Evolutionary conservation across 2,113 vertebrate genomes (phyloP), one percentile per base, ranked within the genome.

Genomic region (Struthidea cinerea): DNA sequence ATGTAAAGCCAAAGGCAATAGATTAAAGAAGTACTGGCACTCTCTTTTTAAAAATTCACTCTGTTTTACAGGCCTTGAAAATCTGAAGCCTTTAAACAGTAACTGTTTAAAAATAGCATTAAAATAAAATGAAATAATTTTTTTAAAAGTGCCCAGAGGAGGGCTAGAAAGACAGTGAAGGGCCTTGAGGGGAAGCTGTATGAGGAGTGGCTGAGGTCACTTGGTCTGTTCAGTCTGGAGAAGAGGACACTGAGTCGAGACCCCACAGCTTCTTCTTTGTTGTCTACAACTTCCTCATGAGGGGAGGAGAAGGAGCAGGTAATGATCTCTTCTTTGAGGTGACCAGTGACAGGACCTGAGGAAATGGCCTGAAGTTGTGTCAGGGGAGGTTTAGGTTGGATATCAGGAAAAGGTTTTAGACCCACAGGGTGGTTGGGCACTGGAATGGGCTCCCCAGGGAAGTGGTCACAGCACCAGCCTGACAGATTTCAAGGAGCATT

Each of bases 341-440:
- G 14, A 37, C 3, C 57, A 41, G 14, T 35, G 76, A 37, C 37
- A 73, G 22, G 7, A 19, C 4, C 1, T 0, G 0, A 50, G 17
- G 6, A 12, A 57, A 44, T 23, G 27, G 23, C 12, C 37, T 52
- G 18, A 52, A 23, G 20, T 0, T 68, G 20, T 5, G 13, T 26
- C 28, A 35, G 21, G 20, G 7, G 11, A 55, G 9, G 30, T 27
- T 61, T 32, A 53, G 17, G 9, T 0, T 60, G n/a, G 17, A 6
- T 41, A 30, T 41, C 1, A 53, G 53, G 7, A 15, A 47, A 26
- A 83, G 28, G 9, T 26, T 83, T 46, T 46, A 46, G 44, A 46
- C 44, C 44, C 10, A 42, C 30, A 55, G 6, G 4, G 8, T 49
- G 35, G 10, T 0, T 23, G 41, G 21, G 21, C 30, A 23, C 17